These are phyloP conservation scores for Cryptocephalus moraei DNA, from an alignment of 2,888 invertebrate species.

Conservation along the genomic window DNA sequence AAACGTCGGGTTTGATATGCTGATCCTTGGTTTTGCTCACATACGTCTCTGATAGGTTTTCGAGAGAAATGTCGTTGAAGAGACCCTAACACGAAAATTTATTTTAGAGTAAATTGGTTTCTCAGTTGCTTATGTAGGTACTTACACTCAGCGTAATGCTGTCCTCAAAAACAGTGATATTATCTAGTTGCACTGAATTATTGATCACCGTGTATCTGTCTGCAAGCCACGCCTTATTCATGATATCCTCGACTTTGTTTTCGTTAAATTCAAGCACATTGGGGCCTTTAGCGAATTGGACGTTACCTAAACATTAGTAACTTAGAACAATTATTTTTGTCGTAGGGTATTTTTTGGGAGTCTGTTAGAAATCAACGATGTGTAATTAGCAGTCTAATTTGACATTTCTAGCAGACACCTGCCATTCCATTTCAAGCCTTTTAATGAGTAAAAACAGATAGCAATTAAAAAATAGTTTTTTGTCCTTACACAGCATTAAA, in stretches of 20 bases:
- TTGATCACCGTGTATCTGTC: conserved; percentile 29
- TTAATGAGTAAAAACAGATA: no score
- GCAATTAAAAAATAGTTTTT: no score
- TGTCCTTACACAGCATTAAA: no score
- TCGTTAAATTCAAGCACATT: conserved; percentile 4
- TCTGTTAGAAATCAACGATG: no score
- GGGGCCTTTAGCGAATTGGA: conserved; percentile 8
- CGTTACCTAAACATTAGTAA: conserved; percentile 6
- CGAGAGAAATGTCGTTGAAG: conserved; percentile 38
- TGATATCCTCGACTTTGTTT: conserved; percentile 2
- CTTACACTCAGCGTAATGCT: conserved; percentile 26
- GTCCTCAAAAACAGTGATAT: conserved; percentile 26
- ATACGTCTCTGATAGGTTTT: conserved; percentile 39
- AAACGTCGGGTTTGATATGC: conserved; percentile 34
- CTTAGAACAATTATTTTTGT: no score
- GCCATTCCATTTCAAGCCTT: no score
- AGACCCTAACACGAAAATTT: conserved; percentile 36
- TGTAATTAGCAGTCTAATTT: no score
- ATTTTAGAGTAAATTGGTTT: background rate
- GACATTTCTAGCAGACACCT: no score
- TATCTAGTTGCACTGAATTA: conserved; percentile 25
- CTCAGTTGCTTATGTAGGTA: background rate
- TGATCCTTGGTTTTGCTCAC: conserved; percentile 43
- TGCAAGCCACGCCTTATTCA: conserved; percentile 36
- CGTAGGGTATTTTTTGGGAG: no score